Evolutionary conservation across 2,113 vertebrate species (phyloP), one percentile per base, ranked within the genome.

Genomic region (Athene noctua): DNA sequence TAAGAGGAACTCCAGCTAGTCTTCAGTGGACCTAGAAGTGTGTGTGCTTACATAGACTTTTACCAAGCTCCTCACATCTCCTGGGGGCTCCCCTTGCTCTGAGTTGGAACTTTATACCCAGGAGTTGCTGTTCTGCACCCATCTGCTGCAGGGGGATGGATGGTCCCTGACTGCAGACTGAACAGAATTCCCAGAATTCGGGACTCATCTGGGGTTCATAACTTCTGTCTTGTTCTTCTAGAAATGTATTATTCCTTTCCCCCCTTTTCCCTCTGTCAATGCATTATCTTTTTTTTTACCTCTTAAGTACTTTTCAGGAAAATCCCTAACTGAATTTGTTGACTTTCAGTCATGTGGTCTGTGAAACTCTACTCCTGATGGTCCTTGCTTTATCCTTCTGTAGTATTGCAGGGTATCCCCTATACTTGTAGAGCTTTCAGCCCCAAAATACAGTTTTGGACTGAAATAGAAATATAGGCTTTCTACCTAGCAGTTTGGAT

Each of bases 121-220:
- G 6, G 25, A 63, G 2, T 27, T 91, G 84, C 68, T 72, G 34
- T 65, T 91, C 55, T 40, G 75, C 46, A 30, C 15, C 34, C 0
- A 0, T 38, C 42, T 77, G 79, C 40, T 88, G 36, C 49, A 68
- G 30, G 15, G 21, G 3, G 0, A 1, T 46, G 46, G 34, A 54
- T 82, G 66, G 79, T 79, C 55, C 20, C 40, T 80, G 79, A 32
- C 51, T 93, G 73, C 21, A 96, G 92, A 93, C 79, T 93, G 78
- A 94, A 92, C 52, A 71, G 22, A 86, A 68, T 54, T 75, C 23
- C 36, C 46, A 23, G 30, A 74, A 51, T 40, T 78, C 30, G 21
- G 29, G 26, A 15, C 25, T 85, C 47, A 82, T 18, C 26, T 74
- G 32, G 20, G 30, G 54, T 86, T 88, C 26, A 5, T 80, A n/a